phyloP scores from a whole-genome alignment of 2,113 vertebrate genomes.

The Gulo gulo region DNA sequence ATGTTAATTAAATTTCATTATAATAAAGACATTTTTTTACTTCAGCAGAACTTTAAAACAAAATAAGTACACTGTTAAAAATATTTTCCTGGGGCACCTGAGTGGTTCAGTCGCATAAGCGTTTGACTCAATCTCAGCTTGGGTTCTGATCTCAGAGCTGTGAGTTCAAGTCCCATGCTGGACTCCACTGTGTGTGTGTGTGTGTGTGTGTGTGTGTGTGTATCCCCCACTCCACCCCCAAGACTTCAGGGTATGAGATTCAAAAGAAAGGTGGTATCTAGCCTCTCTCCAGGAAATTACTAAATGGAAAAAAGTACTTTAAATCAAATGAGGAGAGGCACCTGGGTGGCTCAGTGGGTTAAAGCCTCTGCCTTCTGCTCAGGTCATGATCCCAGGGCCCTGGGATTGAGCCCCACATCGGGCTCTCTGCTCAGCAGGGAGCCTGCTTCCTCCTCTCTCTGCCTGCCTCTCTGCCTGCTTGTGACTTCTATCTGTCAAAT shows the following conservation, averaged over 20 bases:
- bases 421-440: no score
- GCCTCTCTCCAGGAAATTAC: neutral
- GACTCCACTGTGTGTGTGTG: no score
- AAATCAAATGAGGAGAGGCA: neutral
- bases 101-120: neutral
- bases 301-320: neutral
- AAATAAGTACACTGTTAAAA: neutral
- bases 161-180: neutral
- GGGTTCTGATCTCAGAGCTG: neutral
- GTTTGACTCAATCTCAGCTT: neutral
- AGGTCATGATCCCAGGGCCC: no score
- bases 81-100: neutral
- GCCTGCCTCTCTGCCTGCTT: no score
- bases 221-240: no score
- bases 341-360: no score
- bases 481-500: no score
- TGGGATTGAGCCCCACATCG: no score
- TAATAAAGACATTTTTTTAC: conserved; percentile 20
- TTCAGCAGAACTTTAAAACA: neutral
- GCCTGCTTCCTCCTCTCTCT: no score
- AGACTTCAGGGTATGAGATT: neutral
- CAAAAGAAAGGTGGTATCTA: neutral
- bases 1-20: conserved; percentile 25
- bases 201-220: no score
- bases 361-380: no score